These are phyloP conservation scores for Platyscapa corneri DNA, from an alignment of 1,140 invertebrate genomes.

Conservation along the genomic window DNA sequence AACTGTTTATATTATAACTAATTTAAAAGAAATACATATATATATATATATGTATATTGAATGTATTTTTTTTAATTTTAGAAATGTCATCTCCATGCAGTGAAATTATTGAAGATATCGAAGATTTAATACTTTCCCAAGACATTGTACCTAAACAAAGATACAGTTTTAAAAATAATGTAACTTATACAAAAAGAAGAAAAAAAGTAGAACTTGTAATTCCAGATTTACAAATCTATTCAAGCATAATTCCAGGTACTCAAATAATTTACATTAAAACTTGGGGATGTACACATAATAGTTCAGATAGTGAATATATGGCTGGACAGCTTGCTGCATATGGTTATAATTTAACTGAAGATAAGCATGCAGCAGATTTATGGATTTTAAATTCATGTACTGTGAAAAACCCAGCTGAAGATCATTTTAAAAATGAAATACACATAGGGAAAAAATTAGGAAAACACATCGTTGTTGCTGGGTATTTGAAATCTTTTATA, in stretches of 20 bases:
- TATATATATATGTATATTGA: too few species aligned
- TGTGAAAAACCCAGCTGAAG: constrained; percentile 97
- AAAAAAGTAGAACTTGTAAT: constrained; percentile 55
- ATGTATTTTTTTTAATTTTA: background rate
- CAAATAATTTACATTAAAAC: constrained; percentile 95
- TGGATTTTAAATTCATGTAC: constrained; percentile 99
- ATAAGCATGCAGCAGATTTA: constrained; percentile 89
- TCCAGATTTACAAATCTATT: constrained; percentile 56
- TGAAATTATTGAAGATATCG: constrained; percentile 85
- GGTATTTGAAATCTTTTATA: constrained; percentile 74
- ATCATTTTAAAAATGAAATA: constrained; percentile 97
- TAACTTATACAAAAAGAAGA: constrained; percentile 76
- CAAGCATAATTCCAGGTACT: constrained; percentile 81
- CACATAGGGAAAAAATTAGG: constrained; percentile 82
- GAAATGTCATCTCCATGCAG: constrained; percentile 76
- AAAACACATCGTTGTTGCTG: constrained; percentile 94
- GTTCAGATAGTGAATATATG: constrained; percentile 98
- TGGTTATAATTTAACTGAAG: constrained; percentile 90
- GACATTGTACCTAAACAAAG: constrained; percentile 84
- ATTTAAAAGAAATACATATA: too few species aligned
- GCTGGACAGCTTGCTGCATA: constrained; percentile 91
- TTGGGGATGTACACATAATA: constrained; percentile 98
- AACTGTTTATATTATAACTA: too few species aligned
- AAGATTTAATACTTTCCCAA: constrained; percentile 85
- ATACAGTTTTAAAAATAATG: constrained; percentile 81